A percentile compares a stretch with the other conserved stretches of the same genome.
Evolutionary conservation across 2,113 vertebrate species (phyloP).

Genomic region (Vanacampus margaritifer): DNA sequence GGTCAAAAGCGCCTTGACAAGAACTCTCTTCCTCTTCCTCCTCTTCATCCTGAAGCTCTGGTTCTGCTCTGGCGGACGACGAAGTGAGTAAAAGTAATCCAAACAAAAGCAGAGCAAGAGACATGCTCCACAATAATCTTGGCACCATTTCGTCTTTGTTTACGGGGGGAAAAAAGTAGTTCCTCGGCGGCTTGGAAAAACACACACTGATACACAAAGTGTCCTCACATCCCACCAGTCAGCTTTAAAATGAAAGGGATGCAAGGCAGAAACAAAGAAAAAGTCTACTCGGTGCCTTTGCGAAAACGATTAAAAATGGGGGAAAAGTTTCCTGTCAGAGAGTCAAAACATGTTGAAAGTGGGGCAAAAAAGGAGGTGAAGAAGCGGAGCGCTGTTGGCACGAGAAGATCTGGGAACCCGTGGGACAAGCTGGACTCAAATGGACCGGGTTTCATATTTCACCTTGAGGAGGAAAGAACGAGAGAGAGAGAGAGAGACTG

Average conservation of each 20-base stretch:
- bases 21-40: conserved; percentile 76
- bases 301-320: conserved; percentile 4
- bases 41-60: conserved; percentile 58
- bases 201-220: not conserved
- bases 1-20: conserved; percentile 87
- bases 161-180: not conserved
- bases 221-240: conserved; percentile 53
- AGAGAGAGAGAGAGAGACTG: conserved; percentile 22
- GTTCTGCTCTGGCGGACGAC: conserved; percentile 48
- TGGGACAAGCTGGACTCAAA: conserved; percentile 52
- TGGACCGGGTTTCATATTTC: conserved; percentile 73
- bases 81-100: conserved; percentile 64
- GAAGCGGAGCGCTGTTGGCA: conserved; percentile 32
- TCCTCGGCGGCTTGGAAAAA: not conserved
- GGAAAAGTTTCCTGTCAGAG: conserved; percentile 31
- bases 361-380: conserved; percentile 5
- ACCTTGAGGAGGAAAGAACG: conserved; percentile 38
- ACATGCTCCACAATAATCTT: conserved; percentile 44
- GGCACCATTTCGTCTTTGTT: conserved; percentile 59
- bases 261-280: conserved; percentile 35
- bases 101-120: conserved; percentile 53
- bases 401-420: conserved; percentile 48
- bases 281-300: conserved; percentile 27
- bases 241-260: conserved; percentile 11
- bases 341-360: conserved; percentile 18